Percentiles rank a stretch among this genome's conserved stretches.
Evolutionary conservation across 1,140 invertebrate species (phyloP).

Genomic region (Akabosia matsudoensis): DNA sequence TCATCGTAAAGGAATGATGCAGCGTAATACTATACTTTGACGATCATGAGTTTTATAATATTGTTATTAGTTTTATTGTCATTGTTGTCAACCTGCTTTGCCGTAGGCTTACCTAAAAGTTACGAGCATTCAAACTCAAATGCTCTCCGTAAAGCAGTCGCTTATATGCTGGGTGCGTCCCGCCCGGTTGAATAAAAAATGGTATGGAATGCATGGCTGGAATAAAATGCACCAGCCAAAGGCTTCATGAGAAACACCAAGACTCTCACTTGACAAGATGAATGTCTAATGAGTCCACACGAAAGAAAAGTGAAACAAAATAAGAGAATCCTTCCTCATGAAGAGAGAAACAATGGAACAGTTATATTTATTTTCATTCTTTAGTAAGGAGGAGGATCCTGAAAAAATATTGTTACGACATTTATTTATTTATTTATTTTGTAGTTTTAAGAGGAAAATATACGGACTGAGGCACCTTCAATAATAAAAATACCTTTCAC

Average conservation of each 20-base stretch:
- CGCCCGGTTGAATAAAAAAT: background rate
- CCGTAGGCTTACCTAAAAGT: background rate
- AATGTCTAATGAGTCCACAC: constrained; percentile 4
- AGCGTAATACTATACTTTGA: background rate
- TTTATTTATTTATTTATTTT: background rate
- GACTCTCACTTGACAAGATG: constrained; percentile 6
- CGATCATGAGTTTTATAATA: background rate
- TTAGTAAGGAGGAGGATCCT: background rate
- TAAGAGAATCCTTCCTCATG: background rate
- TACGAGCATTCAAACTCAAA: no score
- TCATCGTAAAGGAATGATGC: background rate
- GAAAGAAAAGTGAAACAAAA: background rate
- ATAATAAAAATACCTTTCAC: no score
- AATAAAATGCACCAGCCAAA: background rate
- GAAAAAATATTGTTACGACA: background rate
- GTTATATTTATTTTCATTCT: background rate
- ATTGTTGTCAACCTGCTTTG: constrained; percentile 4
- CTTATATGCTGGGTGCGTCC: constrained; percentile 22
- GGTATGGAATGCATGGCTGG: background rate
- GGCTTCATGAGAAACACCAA: background rate
- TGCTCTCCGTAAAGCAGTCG: no score
- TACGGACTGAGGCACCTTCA: no score
- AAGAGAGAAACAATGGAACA: constrained; percentile 12
- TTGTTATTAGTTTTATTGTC: background rate
- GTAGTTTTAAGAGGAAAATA: background rate